These are phyloP conservation scores for Anagrus nilaparvatae DNA, from an alignment of 1,140 invertebrate genomes.

Conservation along the genomic window DNA sequence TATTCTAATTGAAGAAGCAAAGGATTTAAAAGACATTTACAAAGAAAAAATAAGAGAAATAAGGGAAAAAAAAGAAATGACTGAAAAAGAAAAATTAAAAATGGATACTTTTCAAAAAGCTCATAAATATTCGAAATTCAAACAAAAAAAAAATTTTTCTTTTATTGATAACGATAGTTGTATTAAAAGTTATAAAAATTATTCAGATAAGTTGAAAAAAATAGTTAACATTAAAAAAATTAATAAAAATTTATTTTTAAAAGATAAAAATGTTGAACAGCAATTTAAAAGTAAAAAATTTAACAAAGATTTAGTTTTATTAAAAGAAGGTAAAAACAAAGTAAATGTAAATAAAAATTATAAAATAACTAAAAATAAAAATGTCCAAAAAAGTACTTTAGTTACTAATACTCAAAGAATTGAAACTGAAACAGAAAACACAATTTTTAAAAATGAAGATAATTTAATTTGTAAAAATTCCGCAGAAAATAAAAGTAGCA, in stretches of 20 bases:
- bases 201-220: too few relatives aligned
- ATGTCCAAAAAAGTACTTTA: conserved; percentile 24
- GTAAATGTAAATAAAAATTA: conserved; percentile 20
- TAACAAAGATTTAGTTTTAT: conserved; percentile 21
- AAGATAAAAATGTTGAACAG: too few relatives aligned
- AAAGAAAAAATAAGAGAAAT: conserved; percentile 41
- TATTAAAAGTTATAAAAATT: conserved; percentile 31
- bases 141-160: conserved; percentile 18
- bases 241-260: too few relatives aligned
- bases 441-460: too few relatives aligned
- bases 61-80: conserved; percentile 39
- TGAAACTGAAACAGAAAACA: too few relatives aligned
- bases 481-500: too few relatives aligned
- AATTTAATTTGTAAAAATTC: too few relatives aligned
- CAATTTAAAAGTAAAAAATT: conserved; percentile 39
- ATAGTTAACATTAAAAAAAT: too few relatives aligned
- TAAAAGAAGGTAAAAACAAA: conserved; percentile 24
- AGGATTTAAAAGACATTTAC: conserved; percentile 39
- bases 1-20: conserved; percentile 31
- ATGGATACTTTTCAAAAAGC: conserved; percentile 25
- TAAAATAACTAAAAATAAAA: conserved; percentile 18
- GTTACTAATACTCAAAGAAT: too few relatives aligned
- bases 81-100: conserved; percentile 36
- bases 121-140: conserved; percentile 29
- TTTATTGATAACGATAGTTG: conserved; percentile 27